Base-by-base conservation (phyloP, 2,888 invertebrate species). In the Phasia obesa region DNA sequence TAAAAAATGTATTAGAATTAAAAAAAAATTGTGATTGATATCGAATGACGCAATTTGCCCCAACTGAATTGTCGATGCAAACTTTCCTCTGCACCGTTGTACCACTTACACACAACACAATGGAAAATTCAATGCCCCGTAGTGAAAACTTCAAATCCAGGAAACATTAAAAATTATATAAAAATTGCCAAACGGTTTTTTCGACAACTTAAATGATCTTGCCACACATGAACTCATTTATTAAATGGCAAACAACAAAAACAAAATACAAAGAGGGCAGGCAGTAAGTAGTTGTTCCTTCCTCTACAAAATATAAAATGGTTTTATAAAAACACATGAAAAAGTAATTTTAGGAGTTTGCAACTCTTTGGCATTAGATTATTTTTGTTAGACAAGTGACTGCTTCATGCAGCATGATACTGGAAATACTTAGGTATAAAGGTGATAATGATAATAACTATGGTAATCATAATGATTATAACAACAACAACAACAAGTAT, bases 111-210 rank as follows among this genome's bases (percentile, higher is more conserved):
- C 9, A 64, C 42, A 19, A 51, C 19, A 19, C 0, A 31, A 23
- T 53, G 11, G 7, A 74, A 35, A 62, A 60, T 60, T 15, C 1
- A 27, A n/a, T 31, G 60, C 25, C 82, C 77, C 51, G 47, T 51
- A 74, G 82, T 38, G 51, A 59, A 49, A 65, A 42, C 25, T 11
- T 15, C 5, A 62, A 57, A 51, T 65, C 57, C 49, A 55, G 69
- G 59, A 78, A 78, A 83, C 70, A 31, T 42, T 64, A 70, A 27
- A 71, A 74, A 60, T 79, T 31, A 78, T 76, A 75, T 73, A 49
- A 85, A 84, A 82, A 82, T 78, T 84, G 64, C 77, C 67, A 60
- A 84, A 84, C 70, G 59, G 62, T 70, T 74, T 47, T 42, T 69
- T 15, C 47, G 69, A 81, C 80, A 76, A 73, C 27, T 64, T 73